Evolutionary conservation across 1,140 invertebrate species (phyloP), one percentile per base, ranked within the genome.

Genomic region (Melitaea cinxia): DNA sequence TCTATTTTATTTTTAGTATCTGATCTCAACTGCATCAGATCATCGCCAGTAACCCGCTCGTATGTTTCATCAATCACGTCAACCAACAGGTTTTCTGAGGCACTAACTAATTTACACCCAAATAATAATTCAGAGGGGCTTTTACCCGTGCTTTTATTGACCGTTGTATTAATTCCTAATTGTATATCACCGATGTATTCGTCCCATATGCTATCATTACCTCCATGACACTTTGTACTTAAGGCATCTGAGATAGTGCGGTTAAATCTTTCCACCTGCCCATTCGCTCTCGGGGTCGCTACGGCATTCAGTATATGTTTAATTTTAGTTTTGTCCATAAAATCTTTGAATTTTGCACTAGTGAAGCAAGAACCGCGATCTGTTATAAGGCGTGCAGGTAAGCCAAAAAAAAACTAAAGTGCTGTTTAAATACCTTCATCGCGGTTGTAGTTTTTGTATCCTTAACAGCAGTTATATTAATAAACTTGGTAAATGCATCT

Each of bases 231-330:
- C 6, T 15, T 1, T 5, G 26, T 12, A n/a, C n/a, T 37, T 14
- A 37, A 14, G 0, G 35, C 35, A 14, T 4, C 35, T 14, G 15
- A 1, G 15, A 37, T 42, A 30, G 45, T 57, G 4, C 30, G 28
- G 10, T 65, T 58, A 15, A 39, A 50, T 12, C 55, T n/a, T 30
- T 65, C 63, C 12, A 64, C 53, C 19, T 64, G 53, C 4, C 61
- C 52, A 15, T 56, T 64, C 0, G 61, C 39, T 1, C 53, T 24
- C 3, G 61, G 61, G 10, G 26, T 49, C 1, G 53, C 37, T 2
- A 64, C 45, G 17, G 61, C 52, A 26, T 56, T 64, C 5, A 56
- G 14, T 21, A 53, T 53, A 28, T 64, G 39, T 33, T 50, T 33
- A 10, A 42, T 15, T 1, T 28, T 17, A n/a, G 19, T 0, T 10